These are phyloP conservation scores for Stichodactyla mertensii DNA, from an alignment of 64 coral and sea anemone genomes.

Conservation along the genomic window DNA sequence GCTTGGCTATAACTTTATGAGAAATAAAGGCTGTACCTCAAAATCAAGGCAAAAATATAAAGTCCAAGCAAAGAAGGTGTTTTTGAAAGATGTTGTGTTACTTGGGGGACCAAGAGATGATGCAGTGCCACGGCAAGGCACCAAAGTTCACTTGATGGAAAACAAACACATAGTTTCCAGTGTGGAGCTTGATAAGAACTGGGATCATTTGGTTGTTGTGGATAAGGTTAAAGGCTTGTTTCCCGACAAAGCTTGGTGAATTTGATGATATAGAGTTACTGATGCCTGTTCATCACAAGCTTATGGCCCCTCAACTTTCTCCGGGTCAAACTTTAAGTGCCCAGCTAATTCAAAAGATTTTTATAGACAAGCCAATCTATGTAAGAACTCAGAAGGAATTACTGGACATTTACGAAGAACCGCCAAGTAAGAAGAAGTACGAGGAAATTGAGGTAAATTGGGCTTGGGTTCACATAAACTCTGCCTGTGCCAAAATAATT, in stretches of 20 bases:
- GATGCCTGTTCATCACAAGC: constrained; percentile 45
- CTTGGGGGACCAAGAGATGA: constrained; percentile 34
- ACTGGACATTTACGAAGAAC: constrained; percentile 14
- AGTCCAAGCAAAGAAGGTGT: neutral
- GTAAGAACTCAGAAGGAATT: constrained; percentile 24
- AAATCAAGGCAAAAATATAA: neutral
- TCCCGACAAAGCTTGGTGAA: constrained; percentile 18
- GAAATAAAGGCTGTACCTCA: neutral
- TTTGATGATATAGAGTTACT: constrained; percentile 41
- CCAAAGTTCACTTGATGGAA: constrained; percentile 15
- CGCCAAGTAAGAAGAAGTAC: constrained; percentile 32
- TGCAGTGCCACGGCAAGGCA: constrained; percentile 24
- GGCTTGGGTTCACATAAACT: no score
- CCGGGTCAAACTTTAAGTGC: constrained; percentile 38
- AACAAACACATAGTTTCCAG: constrained; percentile 33
- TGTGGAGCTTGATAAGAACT: constrained; percentile 35
- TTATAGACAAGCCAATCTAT: constrained; percentile 65
- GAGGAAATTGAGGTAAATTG: neutral
- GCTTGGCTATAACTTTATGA: neutral
- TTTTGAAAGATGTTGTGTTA: constrained; percentile 45
- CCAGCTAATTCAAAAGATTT: constrained; percentile 55
- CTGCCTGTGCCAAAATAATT: no score
- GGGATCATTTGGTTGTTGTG: constrained; percentile 1
- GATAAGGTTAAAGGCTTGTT: constrained; percentile 24
- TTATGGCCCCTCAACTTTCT: constrained; percentile 35